A percentile compares a stretch with the other conserved stretches of the same genome.
Evolutionary conservation across 2,888 invertebrate species (phyloP).

Genomic region (Drosophila affinis): DNA sequence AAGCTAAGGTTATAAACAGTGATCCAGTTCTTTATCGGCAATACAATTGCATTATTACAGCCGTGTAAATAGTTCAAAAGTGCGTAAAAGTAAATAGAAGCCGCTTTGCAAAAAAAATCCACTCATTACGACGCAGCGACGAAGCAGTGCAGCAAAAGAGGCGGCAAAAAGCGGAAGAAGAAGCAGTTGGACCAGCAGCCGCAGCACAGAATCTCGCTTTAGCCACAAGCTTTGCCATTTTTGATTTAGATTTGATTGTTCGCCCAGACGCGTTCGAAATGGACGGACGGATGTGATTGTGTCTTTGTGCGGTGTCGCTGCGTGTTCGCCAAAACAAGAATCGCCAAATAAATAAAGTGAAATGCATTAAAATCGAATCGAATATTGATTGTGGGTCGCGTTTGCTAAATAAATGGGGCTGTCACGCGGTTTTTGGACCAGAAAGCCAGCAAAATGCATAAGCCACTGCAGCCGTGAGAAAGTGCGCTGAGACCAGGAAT

Average conservation of each 20-base stretch:
- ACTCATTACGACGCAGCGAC: constrained; percentile 66
- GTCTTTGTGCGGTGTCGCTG: not conserved
- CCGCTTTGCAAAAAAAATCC: constrained; percentile 43
- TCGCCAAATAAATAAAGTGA: constrained; percentile 22
- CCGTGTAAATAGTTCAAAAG: constrained; percentile 68
- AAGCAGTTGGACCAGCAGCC: constrained; percentile 53
- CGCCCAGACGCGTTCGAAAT: constrained; percentile 1
- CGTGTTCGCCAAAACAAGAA: not conserved
- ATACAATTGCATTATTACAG: constrained; percentile 46
- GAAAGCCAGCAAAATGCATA: constrained; percentile 31
- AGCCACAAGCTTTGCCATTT: constrained; percentile 32
- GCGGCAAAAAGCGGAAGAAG: constrained; percentile 77
- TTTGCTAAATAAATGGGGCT: constrained; percentile 36
- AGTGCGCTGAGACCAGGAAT: constrained; percentile 40
- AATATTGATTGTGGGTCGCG: constrained; percentile 46
- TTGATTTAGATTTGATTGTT: constrained; percentile 42
- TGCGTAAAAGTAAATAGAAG: constrained; percentile 58
- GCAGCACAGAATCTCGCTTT: constrained; percentile 53
- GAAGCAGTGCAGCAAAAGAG: constrained; percentile 76
- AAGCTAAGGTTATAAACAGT: constrained; percentile 23
- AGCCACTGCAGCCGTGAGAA: constrained; percentile 22
- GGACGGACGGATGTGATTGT: not conserved
- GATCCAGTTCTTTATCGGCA: constrained; percentile 28
- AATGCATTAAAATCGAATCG: constrained; percentile 49
- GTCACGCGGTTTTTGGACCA: constrained; percentile 55